Evolutionary conservation across 2,888 invertebrate genomes (phyloP).

Genomic region (Perdita meconis): DNA sequence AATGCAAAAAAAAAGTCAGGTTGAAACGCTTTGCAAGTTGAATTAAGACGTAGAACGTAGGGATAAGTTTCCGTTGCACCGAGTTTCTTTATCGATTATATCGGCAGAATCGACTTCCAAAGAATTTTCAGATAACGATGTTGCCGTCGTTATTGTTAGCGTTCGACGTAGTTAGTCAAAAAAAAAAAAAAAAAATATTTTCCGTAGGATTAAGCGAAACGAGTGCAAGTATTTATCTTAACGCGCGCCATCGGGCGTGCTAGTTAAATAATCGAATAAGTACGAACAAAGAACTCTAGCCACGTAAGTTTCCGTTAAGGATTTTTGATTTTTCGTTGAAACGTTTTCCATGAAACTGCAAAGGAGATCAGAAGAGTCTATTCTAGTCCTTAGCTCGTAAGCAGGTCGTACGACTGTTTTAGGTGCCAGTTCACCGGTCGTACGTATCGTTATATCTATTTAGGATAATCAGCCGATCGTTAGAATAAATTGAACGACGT

Average conservation of each 20-base stretch:
- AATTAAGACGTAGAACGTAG: conserved; percentile 29
- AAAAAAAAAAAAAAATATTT: not conserved
- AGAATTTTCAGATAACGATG: not conserved
- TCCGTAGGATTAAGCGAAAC: conserved; percentile 10
- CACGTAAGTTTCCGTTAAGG: conserved; percentile 75
- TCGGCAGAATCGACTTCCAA: not conserved
- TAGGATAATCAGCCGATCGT: conserved; percentile 46
- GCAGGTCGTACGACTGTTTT: conserved; percentile 56
- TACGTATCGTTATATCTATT: conserved; percentile 48
- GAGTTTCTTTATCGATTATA: conserved; percentile 15
- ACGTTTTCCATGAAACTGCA: conserved; percentile 67
- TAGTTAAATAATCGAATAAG: conserved; percentile 2
- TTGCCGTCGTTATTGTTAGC: not conserved
- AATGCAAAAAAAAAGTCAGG: not conserved
- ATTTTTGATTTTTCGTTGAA: conserved; percentile 69
- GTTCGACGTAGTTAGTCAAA: not conserved
- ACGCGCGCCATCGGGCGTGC: not conserved
- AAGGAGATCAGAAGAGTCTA: conserved; percentile 77
- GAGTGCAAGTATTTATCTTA: conserved; percentile 7
- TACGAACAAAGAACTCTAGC: conserved; percentile 37
- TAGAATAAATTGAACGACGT: conserved; percentile 23
- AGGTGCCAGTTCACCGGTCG: conserved; percentile 48
- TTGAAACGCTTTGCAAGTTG: conserved; percentile 16
- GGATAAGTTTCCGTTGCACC: conserved; percentile 52
- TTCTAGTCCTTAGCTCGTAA: conserved; percentile 82